A percentile compares a stretch with the other conserved stretches of the same genome.
These are phyloP conservation scores for Drosophila conformis DNA, from an alignment of 2,888 invertebrate species.

Conservation along the genomic window DNA sequence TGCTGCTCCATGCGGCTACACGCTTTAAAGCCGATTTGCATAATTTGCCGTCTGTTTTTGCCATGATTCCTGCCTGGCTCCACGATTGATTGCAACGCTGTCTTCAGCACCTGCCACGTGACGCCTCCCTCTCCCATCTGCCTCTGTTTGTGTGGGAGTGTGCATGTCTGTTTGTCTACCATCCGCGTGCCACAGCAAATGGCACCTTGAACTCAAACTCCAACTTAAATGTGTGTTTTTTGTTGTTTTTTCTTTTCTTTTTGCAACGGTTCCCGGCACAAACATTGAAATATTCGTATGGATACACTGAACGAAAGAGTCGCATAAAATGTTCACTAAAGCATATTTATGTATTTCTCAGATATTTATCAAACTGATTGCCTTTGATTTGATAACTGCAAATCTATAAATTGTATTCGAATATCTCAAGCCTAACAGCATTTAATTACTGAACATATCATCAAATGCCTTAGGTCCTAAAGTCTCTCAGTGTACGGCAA, in stretches of 20 bases:
- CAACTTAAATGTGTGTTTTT: slow-evolving; percentile 1
- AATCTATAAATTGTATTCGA: not conserved
- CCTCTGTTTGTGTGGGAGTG: not conserved
- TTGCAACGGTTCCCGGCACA: not conserved
- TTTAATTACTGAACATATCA: not conserved
- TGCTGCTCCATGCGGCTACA: slow-evolving; percentile 14
- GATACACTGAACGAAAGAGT: slow-evolving; percentile 4
- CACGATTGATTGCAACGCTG: slow-evolving; percentile 57
- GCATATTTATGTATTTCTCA: not conserved
- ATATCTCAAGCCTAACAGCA: not conserved
- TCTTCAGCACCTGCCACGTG: slow-evolving; percentile 31
- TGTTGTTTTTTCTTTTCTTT: not conserved
- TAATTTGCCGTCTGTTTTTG: slow-evolving; percentile 52
- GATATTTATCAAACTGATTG: not conserved
- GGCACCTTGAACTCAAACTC: slow-evolving; percentile 11
- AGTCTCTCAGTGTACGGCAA: slow-evolving; percentile 6
- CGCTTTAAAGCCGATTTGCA: slow-evolving; percentile 57
- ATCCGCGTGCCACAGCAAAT: slow-evolving; percentile 11
- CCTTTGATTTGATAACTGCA: not conserved
- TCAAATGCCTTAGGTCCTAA: not conserved
- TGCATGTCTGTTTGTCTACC: not conserved
- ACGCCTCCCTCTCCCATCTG: not conserved
- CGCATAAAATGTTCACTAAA: not conserved
- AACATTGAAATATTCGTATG: not conserved
- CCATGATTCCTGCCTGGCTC: slow-evolving; percentile 47